Percentiles rank a stretch among this genome's conserved stretches.
These are phyloP conservation scores for Panorpa germanica DNA, from an alignment of 2,888 invertebrate genomes.

Conservation along the genomic window DNA sequence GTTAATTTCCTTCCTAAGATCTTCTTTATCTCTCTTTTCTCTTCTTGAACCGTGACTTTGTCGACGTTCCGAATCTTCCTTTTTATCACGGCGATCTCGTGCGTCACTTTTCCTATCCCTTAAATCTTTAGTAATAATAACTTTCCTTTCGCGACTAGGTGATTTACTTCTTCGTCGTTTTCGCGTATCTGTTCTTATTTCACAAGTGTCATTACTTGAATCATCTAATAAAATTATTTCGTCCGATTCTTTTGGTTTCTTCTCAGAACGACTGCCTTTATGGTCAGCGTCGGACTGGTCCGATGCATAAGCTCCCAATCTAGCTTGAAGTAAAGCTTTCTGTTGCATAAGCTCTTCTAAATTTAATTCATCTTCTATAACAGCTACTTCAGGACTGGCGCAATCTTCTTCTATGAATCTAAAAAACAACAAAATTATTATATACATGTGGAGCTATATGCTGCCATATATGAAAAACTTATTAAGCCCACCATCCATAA, in stretches of 20 bases:
- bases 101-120: constrained; percentile 18
- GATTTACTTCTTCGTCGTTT: constrained; percentile 20
- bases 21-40: constrained; percentile 22
- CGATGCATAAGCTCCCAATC: constrained; percentile 55
- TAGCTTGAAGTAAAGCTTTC: constrained; percentile 64
- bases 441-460: no score
- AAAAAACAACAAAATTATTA: constrained; percentile 1
- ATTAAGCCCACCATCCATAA: no score
- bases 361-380: constrained; percentile 72
- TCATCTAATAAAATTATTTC: constrained; percentile 43
- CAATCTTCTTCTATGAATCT: constrained; percentile 37
- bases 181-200: constrained; percentile 19
- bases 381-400: constrained; percentile 49
- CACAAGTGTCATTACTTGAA: constrained; percentile 35
- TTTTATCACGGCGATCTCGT: constrained; percentile 7
- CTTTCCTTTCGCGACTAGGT: constrained; percentile 18
- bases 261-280: no score
- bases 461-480: no score
- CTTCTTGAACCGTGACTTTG: constrained; percentile 29
- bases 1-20: constrained; percentile 24
- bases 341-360: constrained; percentile 79
- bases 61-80: constrained; percentile 14
- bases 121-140: constrained; percentile 18
- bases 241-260: no score
- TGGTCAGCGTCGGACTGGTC: constrained; percentile 41